Conservation (phyloP, 2,888 invertebrate genomes). For the Eulithis prunata region DNA sequence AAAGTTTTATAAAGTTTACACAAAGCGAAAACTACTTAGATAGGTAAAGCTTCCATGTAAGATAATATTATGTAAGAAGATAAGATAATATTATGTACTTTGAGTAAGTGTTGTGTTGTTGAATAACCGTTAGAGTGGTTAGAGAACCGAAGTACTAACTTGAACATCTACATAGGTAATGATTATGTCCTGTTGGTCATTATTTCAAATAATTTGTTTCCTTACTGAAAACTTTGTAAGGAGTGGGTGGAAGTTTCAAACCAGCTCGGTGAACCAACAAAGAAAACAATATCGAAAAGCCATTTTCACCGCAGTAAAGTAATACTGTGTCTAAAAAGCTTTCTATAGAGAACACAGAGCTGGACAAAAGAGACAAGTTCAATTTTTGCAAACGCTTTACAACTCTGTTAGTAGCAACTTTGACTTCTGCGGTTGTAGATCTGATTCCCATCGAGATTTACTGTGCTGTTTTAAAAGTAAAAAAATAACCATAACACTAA, state of each 20-base stretch:
- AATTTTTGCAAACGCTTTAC: background rate
- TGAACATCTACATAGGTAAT: no score
- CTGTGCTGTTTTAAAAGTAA: no score
- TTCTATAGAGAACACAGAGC: constrained; percentile 16
- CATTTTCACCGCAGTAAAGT: constrained; percentile 15
- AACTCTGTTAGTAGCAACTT: no score
- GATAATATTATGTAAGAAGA: background rate
- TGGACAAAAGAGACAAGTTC: background rate
- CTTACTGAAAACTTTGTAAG: constrained; percentile 7
- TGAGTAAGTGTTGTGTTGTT: no score
- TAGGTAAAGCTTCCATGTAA: background rate
- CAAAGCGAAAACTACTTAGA: background rate
- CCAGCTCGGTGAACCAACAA: constrained; percentile 15
- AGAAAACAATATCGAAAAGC: constrained; percentile 22
- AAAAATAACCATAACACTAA: no score
- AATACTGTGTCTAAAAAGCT: constrained; percentile 23
- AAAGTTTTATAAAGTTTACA: constrained; percentile 1
- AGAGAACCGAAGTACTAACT: no score
- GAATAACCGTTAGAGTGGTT: no score
- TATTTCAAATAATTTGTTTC: constrained; percentile 7
- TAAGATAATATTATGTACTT: background rate
- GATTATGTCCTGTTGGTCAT: no score
- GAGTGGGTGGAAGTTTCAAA: constrained; percentile 14
- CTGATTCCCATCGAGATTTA: no score
- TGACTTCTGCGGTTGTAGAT: no score